Evolutionary conservation across 2,888 invertebrate species (phyloP).

Genomic region (Habroteleia sp.): DNA sequence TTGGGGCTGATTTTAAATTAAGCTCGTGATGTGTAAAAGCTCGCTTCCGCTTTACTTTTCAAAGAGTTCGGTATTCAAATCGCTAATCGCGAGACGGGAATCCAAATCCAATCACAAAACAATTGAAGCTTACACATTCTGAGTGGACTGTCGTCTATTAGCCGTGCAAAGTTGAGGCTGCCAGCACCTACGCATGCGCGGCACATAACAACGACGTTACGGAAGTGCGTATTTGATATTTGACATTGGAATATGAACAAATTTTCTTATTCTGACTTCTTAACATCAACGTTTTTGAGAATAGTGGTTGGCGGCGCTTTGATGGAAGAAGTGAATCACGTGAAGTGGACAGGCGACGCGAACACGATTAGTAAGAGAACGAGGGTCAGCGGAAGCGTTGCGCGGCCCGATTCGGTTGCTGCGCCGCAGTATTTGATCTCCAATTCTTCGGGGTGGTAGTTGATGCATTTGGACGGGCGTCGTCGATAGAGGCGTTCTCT

Average conservation of each 20-base stretch:
- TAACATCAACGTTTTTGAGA: conserved; percentile 16
- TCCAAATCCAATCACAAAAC: background rate
- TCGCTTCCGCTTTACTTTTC: too few relatives aligned
- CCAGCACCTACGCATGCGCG: conserved; percentile 58
- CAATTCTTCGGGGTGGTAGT: conserved; percentile 91
- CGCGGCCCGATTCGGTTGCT: conserved; percentile 31
- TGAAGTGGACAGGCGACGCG: conserved; percentile 64
- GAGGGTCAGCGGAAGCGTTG: conserved; percentile 36
- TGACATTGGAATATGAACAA: conserved; percentile 9
- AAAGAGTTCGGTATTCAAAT: too few relatives aligned
- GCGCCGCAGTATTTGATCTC: conserved; percentile 80
- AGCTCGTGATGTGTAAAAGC: background rate
- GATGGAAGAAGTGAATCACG: conserved; percentile 66
- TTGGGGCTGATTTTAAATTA: conserved; percentile 2
- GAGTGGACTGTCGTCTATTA: conserved; percentile 10
- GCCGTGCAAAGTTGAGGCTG: conserved; percentile 57
- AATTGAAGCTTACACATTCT: conserved; percentile 5
- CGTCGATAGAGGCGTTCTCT: conserved; percentile 87
- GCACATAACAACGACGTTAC: conserved; percentile 19
- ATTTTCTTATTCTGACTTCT: background rate
- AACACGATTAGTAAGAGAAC: conserved; percentile 59
- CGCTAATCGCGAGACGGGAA: too few relatives aligned
- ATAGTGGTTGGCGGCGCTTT: conserved; percentile 45
- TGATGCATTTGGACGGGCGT: conserved; percentile 90
- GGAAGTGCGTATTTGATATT: conserved; percentile 12